These are phyloP conservation scores for Drosophila fuyamai DNA, from an alignment of 1,140 invertebrate species.

Conservation along the genomic window DNA sequence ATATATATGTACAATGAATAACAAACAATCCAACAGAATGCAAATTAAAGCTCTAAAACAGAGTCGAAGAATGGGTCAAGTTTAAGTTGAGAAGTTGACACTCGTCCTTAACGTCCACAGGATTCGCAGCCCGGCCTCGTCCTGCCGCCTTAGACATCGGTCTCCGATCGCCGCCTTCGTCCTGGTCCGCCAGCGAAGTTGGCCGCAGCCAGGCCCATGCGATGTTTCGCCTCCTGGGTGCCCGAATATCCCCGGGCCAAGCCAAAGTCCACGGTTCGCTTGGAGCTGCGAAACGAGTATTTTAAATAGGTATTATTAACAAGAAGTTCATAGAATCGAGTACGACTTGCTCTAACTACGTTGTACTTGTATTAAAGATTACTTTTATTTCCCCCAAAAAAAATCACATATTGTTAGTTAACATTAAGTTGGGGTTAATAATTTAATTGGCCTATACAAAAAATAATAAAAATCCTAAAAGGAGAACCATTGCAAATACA, in stretches of 20 bases:
- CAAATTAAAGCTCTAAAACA: constrained; percentile 14
- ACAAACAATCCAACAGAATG: constrained; percentile 39
- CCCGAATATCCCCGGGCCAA: constrained; percentile 94
- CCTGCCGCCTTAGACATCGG: constrained; percentile 69
- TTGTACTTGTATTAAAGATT: no score
- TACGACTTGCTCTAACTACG: no score
- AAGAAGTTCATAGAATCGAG: no score
- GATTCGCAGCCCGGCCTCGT: constrained; percentile 10
- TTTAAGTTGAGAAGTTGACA: constrained; percentile 27
- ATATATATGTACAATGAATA: constrained; percentile 67
- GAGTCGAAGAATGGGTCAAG: constrained; percentile 28
- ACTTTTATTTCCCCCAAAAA: no score
- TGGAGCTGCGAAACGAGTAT: constrained; percentile 86
- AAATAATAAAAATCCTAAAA: no score
- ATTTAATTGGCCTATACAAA: no score
- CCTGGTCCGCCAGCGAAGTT: constrained; percentile 95
- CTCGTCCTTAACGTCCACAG: constrained; percentile 29
- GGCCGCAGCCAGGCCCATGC: constrained; percentile 94
- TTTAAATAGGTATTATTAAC: background rate
- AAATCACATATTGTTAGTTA: no score
- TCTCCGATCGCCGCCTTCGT: constrained; percentile 90
- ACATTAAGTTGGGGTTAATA: no score
- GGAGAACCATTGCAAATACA: no score
- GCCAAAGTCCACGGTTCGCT: constrained; percentile 92
- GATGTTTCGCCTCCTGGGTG: constrained; percentile 94